Conservation (phyloP, 1,140 invertebrate genomes). For the silkworm (Bombyx mori) region ASM3026992v2 NC_085116.1:9371001-9371500, state of each 20-base stretch:
- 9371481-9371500: too few relatives aligned
- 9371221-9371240: conserved; percentile 28
- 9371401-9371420: too few relatives aligned
- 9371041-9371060: too few relatives aligned
- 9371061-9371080: background rate
- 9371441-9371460: too few relatives aligned
- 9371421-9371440: too few relatives aligned
- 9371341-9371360: too few relatives aligned
- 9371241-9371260: conserved; percentile 29
- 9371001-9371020: background rate
- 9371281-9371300: conserved; percentile 5
- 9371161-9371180: conserved; percentile 27
- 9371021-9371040: too few relatives aligned
- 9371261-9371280: conserved; percentile 23
- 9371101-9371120: background rate
- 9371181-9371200: conserved; percentile 16
- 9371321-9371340: too few relatives aligned
- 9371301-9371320: too few relatives aligned
- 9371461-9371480: too few relatives aligned
- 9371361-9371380: too few relatives aligned
- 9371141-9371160: conserved; percentile 10
- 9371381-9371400: too few relatives aligned
- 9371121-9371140: conserved; percentile 4
- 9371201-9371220: conserved; percentile 16
- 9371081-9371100: conserved; percentile 1